These are phyloP conservation scores for Thysanoteuthis rhombus DNA, from an alignment of 2,888 invertebrate genomes.

Conservation along the genomic window DNA sequence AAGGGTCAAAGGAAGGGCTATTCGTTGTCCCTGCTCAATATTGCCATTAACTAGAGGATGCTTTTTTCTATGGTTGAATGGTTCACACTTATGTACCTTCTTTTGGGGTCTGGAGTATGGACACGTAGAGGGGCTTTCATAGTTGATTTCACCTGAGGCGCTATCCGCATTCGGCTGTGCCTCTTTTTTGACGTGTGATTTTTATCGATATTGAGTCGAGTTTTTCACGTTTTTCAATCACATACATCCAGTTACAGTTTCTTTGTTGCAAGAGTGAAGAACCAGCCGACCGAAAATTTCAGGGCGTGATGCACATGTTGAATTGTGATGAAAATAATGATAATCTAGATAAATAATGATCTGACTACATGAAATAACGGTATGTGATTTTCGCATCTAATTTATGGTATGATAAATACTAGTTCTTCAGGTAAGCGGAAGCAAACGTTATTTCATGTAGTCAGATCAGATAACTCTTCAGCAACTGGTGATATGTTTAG, in stretches of 20 bases:
- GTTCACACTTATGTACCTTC: not conserved
- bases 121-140: not conserved
- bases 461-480: too few species aligned
- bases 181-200: not conserved
- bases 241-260: not conserved
- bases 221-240: not conserved
- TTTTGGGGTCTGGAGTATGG: not conserved
- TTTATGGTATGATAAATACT: too few species aligned
- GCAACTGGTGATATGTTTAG: too few species aligned
- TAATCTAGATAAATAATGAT: not conserved
- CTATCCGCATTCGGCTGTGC: not conserved
- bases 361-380: too few species aligned
- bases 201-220: not conserved
- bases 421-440: too few species aligned
- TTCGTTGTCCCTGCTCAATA: not conserved
- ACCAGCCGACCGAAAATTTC: not conserved
- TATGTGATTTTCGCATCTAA: too few species aligned
- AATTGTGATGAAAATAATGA: not conserved
- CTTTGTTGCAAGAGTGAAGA: not conserved
- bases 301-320: not conserved
- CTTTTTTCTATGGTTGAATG: not conserved
- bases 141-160: not conserved
- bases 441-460: too few species aligned
- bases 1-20: not conserved
- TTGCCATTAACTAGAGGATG: too few species aligned